Percentiles rank a stretch among this genome's conserved stretches.
Evolutionary conservation across 2,888 invertebrate species (phyloP).

Genomic region (Drosophila kuntzei): DNA sequence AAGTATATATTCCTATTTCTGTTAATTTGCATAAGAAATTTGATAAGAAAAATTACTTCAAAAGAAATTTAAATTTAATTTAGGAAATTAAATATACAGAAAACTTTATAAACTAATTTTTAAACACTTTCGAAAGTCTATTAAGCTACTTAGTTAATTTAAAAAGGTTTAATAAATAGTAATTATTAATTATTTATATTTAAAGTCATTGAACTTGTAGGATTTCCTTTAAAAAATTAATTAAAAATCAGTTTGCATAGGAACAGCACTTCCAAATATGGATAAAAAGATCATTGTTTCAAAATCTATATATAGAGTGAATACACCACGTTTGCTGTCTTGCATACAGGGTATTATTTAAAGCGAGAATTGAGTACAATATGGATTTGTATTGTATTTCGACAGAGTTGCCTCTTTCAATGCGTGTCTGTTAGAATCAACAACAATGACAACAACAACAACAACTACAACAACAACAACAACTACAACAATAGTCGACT

Average conservation of each 20-base stretch:
- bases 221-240: not conserved
- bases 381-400: slow-evolving; percentile 31
- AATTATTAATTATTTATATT: not conserved
- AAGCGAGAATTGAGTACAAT: slow-evolving; percentile 28
- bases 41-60: too few relatives aligned
- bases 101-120: too few relatives aligned
- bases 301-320: not conserved
- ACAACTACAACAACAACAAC: not conserved
- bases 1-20: too few relatives aligned
- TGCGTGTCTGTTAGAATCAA: slow-evolving; percentile 26
- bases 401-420: slow-evolving; percentile 12
- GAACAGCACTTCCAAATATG: slow-evolving; percentile 15
- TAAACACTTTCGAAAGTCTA: not conserved
- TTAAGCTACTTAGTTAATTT: not conserved
- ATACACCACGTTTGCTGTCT: not conserved
- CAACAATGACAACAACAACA: not conserved
- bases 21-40: too few relatives aligned
- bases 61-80: too few relatives aligned
- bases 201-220: slow-evolving; percentile 40
- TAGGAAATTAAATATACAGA: too few relatives aligned
- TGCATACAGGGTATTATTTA: slow-evolving; percentile 29
- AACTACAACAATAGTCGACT: not conserved
- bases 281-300: slow-evolving; percentile 2
- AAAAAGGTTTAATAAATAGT: not conserved
- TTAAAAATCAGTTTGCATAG: slow-evolving; percentile 29